phyloP scores from a whole-genome alignment of 2,797 vertebrate species.

The Fundulus diaphanus region DNA sequence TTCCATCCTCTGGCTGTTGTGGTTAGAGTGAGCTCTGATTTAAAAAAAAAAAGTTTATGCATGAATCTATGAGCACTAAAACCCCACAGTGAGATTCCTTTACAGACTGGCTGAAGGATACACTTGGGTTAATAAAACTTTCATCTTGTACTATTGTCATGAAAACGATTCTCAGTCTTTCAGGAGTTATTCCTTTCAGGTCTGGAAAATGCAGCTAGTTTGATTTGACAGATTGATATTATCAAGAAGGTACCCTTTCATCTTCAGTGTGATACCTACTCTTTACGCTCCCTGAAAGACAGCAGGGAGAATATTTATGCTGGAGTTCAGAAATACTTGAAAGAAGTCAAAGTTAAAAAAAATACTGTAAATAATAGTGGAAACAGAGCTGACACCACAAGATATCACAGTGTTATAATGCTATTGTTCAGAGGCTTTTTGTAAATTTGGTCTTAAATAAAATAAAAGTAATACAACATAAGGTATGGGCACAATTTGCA shows the following conservation, averaged over 20 bases:
- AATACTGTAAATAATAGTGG: not conserved
- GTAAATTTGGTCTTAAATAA: not conserved
- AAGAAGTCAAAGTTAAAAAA: not conserved
- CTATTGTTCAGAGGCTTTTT: not conserved
- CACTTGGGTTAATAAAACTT: not conserved
- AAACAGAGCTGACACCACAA: too few relatives aligned
- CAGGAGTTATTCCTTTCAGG: too few relatives aligned
- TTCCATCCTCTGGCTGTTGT: conserved; percentile 8
- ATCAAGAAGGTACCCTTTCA: too few relatives aligned
- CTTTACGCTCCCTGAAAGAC: too few relatives aligned
- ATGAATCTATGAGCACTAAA: not conserved
- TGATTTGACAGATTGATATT: too few relatives aligned
- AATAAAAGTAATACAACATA: not conserved
- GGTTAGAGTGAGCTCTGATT: not conserved
- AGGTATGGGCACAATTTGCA: not conserved
- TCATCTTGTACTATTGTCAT: not conserved
- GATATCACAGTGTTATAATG: not conserved
- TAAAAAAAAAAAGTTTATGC: not conserved
- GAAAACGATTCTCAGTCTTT: not conserved
- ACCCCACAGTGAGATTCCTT: not conserved
- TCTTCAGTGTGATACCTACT: too few relatives aligned
- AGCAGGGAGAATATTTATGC: not conserved
- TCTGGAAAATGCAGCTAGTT: too few relatives aligned
- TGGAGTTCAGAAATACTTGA: not conserved
- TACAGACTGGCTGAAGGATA: not conserved